Evolutionary conservation across 1,140 invertebrate species (phyloP).

Genomic region (Hetaerina americana): DNA sequence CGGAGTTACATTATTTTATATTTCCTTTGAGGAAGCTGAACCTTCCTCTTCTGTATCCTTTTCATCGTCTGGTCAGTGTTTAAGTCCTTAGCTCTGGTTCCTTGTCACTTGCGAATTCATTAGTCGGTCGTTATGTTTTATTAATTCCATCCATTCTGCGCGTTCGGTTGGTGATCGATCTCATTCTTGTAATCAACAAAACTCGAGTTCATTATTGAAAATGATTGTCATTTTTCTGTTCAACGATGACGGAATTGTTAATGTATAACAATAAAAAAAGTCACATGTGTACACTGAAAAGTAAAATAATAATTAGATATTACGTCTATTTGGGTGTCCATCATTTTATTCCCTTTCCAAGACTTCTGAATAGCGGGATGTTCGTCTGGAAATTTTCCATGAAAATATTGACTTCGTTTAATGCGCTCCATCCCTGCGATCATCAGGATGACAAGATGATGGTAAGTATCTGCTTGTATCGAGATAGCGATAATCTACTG

Average conservation of each 20-base stretch:
- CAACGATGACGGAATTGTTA: not conserved
- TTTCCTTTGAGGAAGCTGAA: no score
- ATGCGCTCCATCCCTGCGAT: no score
- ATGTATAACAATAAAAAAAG: constrained; percentile 1
- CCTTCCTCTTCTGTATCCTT: no score
- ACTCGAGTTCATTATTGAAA: not conserved
- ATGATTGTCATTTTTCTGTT: not conserved
- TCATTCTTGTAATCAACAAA: no score
- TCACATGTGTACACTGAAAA: not conserved
- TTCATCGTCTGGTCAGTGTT: no score
- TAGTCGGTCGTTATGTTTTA: not conserved
- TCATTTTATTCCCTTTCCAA: not conserved
- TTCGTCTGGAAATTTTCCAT: no score
- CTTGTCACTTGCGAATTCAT: not conserved
- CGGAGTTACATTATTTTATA: no score
- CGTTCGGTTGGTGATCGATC: not conserved
- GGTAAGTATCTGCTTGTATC: no score
- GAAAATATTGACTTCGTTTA: no score
- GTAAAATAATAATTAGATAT: constrained; percentile 1
- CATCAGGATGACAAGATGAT: no score
- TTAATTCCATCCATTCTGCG: not conserved
- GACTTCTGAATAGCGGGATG: no score
- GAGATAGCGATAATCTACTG: no score
- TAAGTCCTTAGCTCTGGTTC: not conserved
- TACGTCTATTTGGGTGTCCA: not conserved